Base-by-base conservation (phyloP, 2,113 vertebrate species). In the Cinclus mexicanus region DNA sequence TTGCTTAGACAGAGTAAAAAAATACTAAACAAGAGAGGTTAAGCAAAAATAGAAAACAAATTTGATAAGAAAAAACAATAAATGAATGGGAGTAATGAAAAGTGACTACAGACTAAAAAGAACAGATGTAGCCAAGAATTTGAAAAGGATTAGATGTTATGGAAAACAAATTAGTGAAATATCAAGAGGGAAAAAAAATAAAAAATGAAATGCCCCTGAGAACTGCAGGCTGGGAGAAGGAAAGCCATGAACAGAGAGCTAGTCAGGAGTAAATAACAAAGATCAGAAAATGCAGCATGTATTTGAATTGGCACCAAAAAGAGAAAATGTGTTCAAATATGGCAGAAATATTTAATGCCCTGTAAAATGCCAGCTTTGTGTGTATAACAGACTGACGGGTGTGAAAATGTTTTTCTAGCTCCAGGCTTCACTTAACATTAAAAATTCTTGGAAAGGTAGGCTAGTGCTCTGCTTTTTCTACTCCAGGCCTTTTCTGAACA, bases 391-490 rank as follows among this genome's bases (percentile, higher is more conserved):
- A n/a, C 50, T 87, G 55, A 63, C 56, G 86, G 81, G 46, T 74
- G 86, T 70, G 71, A 79, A 96, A 93, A 79, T 92, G 55, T 90
- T 97, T 97, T 97, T 78, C 49, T 95, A 96, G 42, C 28, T 94
- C 71, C 71, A 91, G 72, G 79, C 90, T 90, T 96, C 59, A 70
- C 71, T 91, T 92, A 70, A 89, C 90, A 87, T 94, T 72, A 72
- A 78, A 75, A 93, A 56, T 96, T 96, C 84, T 90, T 94, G 61
- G 95, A 94, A 97, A 92, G 60, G 81, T 60, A 80, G 71, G 59
- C n/a, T 90, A 91, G 59, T 39, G 24, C 17, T 78, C 46, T 75
- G 63, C 33, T 79, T 85, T 92, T 71, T 68, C 37, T 84, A 22
- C 89, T 93, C 57, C 25, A 67, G 63, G 28, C 21, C 55, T 91